Evolutionary conservation across 2,113 vertebrate genomes (phyloP).

Genomic region (Rhea americana): DNA sequence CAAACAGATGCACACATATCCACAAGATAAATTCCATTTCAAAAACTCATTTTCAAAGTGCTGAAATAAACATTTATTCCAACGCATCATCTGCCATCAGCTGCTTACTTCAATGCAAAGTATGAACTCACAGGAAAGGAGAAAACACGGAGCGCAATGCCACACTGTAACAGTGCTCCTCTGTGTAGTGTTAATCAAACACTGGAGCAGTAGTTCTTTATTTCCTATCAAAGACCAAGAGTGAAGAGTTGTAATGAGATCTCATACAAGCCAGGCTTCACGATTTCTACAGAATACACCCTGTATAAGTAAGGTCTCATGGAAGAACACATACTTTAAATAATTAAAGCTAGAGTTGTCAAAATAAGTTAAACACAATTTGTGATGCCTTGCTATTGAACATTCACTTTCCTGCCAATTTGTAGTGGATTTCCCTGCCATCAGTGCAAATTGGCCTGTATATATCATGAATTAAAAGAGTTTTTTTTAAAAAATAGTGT

Average conservation of each 20-base stretch:
- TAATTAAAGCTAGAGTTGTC: neutral
- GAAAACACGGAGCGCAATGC: neutral
- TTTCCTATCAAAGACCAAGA: neutral
- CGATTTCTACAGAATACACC: neutral
- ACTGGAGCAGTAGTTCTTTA: neutral
- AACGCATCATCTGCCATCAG: slow-evolving; percentile 10
- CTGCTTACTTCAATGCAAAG: neutral
- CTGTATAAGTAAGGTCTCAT: accelerated
- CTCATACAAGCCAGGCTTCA: neutral
- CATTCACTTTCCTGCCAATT: neutral
- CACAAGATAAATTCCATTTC: slow-evolving; percentile 47
- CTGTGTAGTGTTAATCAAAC: neutral
- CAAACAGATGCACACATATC: slow-evolving; percentile 4
- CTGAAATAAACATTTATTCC: slow-evolving; percentile 45
- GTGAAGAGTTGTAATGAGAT: neutral
- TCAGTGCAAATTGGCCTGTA: neutral
- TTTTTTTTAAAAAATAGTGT: neutral
- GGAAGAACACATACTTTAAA: neutral
- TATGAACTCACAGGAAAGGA: neutral
- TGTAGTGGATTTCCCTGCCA: neutral
- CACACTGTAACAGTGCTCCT: neutral
- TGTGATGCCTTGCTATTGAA: neutral
- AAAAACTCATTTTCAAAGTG: slow-evolving; percentile 56
- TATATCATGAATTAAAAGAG: neutral
- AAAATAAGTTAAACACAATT: neutral